These are phyloP conservation scores for Micrasema minimum DNA, from an alignment of 1,140 invertebrate genomes.

Conservation along the genomic window DNA sequence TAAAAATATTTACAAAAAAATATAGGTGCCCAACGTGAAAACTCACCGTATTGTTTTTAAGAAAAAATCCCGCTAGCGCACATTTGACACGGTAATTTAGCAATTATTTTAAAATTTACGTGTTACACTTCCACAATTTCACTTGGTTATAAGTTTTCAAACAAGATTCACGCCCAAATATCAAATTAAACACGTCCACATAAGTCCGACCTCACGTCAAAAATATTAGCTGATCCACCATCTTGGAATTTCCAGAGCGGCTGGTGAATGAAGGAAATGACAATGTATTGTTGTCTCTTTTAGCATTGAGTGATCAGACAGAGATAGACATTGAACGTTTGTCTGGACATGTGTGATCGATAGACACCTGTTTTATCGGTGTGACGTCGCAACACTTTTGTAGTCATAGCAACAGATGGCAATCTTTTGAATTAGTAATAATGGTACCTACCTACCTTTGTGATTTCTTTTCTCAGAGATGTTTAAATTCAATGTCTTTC, in stretches of 20 bases:
- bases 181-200: constrained; percentile 20
- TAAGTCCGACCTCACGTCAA: constrained; percentile 20
- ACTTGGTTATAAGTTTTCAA: constrained; percentile 20
- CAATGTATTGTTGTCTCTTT: constrained; percentile 29
- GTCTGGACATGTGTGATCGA: neutral
- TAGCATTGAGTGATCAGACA: neutral
- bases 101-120: neutral
- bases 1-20: constrained; percentile 14
- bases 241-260: constrained; percentile 28
- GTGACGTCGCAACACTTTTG: neutral
- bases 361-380: constrained; percentile 13
- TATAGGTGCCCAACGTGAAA: neutral
- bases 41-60: constrained; percentile 30
- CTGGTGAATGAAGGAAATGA: neutral
- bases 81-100: constrained; percentile 6
- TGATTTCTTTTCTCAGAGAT: too few species aligned
- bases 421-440: neutral
- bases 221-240: constrained; percentile 25
- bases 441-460: neutral
- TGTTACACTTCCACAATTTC: constrained; percentile 1
- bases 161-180: constrained; percentile 28
- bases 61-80: constrained; percentile 21
- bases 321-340: constrained; percentile 8
- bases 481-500: too few species aligned
- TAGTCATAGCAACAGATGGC: constrained; percentile 20